Percentiles rank a stretch among this genome's conserved stretches.
Evolutionary conservation across 1,140 invertebrate genomes (phyloP).

Genomic region (Ephestia elutella): DNA sequence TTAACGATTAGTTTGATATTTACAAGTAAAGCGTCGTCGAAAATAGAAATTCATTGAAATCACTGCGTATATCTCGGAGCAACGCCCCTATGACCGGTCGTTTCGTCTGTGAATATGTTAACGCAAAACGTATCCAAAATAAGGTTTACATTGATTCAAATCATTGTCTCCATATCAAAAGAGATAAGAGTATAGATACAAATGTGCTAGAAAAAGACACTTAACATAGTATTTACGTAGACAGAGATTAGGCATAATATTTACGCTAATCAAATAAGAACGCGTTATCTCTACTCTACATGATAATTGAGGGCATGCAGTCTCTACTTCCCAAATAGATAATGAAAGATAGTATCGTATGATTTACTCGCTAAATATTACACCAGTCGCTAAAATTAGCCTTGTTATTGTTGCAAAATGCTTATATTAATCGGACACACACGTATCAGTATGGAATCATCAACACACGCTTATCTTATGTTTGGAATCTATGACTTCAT

Average conservation of each 20-base stretch:
- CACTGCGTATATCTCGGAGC: constrained; percentile 22
- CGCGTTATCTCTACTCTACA: constrained; percentile 25
- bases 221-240: not conserved
- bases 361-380: not conserved
- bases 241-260: constrained; percentile 2
- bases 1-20: not conserved
- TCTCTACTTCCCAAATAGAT: constrained; percentile 49
- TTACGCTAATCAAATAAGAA: constrained; percentile 28
- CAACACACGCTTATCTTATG: constrained; percentile 5
- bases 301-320: constrained; percentile 35
- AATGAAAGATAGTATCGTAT: constrained; percentile 8
- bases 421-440: not conserved
- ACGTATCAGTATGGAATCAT: not conserved
- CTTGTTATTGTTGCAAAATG: not conserved
- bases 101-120: constrained; percentile 43
- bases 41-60: constrained; percentile 14
- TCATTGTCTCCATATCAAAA: not conserved
- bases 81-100: constrained; percentile 49
- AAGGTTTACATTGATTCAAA: constrained; percentile 21
- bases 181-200: not conserved
- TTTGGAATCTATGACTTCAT: constrained; percentile 6
- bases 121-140: constrained; percentile 31
- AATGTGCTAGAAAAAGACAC: not conserved
- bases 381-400: not conserved
- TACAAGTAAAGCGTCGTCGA: constrained; percentile 18